Evolutionary conservation across 2,113 vertebrate species (phyloP).

Genomic region (Serilophus lunatus): DNA sequence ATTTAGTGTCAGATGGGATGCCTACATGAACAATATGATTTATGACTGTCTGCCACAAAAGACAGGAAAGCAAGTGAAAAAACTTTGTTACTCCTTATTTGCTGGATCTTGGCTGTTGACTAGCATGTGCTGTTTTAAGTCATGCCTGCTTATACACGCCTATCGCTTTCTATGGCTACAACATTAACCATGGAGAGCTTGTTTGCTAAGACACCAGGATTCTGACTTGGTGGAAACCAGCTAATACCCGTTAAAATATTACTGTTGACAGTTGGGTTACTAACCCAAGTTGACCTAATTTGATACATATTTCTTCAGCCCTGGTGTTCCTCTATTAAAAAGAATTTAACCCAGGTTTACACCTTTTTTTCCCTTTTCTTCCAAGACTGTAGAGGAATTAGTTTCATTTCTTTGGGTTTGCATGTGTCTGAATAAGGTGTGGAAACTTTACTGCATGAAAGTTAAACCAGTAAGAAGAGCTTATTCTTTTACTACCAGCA

Average conservation of each 20-base stretch:
- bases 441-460: background rate
- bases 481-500: background rate
- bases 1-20: background rate
- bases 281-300: background rate
- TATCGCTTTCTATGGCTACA: accelerated
- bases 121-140: background rate
- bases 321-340: background rate
- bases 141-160: accelerated
- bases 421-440: background rate
- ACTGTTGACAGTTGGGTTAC: background rate
- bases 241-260: background rate
- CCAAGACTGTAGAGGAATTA: background rate
- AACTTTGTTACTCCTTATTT: background rate
- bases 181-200: background rate
- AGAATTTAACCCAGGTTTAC: background rate
- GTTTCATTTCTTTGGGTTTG: background rate
- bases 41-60: background rate
- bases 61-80: background rate
- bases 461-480: background rate
- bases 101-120: background rate
- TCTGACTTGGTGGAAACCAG: background rate
- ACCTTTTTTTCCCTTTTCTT: background rate
- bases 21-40: background rate
- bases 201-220: background rate
- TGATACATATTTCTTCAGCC: background rate